phyloP scores from a whole-genome alignment of 2,888 invertebrate genomes.

The Nomada fabriciana region DNA sequence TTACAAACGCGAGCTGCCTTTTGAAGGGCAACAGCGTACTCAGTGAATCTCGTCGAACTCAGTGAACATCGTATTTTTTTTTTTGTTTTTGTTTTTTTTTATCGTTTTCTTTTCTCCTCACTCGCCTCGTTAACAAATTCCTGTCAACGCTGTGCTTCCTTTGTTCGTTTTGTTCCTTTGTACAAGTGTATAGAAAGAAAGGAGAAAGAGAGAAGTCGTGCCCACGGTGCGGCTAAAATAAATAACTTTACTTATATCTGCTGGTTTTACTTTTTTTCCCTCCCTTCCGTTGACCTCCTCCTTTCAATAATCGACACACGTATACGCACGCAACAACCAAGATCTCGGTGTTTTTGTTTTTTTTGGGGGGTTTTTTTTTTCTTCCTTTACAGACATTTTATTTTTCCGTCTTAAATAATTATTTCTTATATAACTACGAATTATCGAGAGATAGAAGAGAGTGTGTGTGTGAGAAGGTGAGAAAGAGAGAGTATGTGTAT shows the following conservation, averaged over 20 bases:
- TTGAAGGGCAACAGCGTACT: conserved; percentile 85
- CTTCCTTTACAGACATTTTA: conserved; percentile 48
- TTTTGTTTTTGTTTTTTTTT: neutral
- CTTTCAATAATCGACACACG: conserved; percentile 4
- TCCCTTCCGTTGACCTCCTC: neutral
- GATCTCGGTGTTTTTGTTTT: neutral
- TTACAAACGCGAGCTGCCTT: conserved; percentile 85
- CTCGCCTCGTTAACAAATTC: neutral
- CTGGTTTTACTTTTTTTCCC: conserved; percentile 16
- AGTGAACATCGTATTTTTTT: conserved; percentile 1
- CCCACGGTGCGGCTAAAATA: conserved; percentile 24
- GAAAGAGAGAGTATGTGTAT: neutral
- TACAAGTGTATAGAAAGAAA: conserved; percentile 12
- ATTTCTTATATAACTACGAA: conserved; percentile 49
- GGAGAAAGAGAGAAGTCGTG: neutral
- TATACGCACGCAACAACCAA: neutral
- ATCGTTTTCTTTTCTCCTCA: neutral
- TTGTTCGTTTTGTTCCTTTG: neutral
- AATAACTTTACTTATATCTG: conserved; percentile 24
- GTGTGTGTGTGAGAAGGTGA: neutral
- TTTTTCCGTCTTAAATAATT: conserved; percentile 50
- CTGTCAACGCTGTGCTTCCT: neutral
- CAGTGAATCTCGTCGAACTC: conserved; percentile 47
- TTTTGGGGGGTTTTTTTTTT: neutral
- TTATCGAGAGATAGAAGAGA: conserved; percentile 15